Conservation (phyloP, 2,113 vertebrate species). For the Xiphophorus maculatus region DNA sequence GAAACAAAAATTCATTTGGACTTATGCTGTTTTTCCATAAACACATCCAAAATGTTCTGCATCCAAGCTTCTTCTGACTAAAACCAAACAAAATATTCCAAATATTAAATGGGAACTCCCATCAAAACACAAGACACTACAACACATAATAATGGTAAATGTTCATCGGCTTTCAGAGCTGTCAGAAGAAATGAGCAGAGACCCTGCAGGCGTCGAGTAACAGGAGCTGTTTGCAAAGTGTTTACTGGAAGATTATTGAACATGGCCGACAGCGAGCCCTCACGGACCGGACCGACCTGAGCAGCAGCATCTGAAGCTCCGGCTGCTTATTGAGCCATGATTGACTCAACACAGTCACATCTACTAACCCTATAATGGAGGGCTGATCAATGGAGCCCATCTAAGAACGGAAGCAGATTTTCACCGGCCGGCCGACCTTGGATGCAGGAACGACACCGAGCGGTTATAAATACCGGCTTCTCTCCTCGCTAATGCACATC, state of each 20-base stretch:
- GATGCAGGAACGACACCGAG: conserved; percentile 12
- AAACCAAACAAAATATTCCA: background rate
- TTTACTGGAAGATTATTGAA: conserved; percentile 72
- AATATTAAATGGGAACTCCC: background rate
- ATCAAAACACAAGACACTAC: background rate
- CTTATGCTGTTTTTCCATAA: background rate
- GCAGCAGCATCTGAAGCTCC: conserved; percentile 24
- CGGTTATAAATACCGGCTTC: conserved; percentile 59
- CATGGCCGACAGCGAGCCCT: background rate
- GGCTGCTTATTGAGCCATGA: conserved; percentile 42
- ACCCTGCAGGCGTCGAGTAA: conserved; percentile 39
- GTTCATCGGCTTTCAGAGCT: background rate
- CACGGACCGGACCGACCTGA: conserved; percentile 22
- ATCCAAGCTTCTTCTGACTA: no score
- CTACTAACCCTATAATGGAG: conserved; percentile 39
- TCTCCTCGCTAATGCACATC: conserved; percentile 59
- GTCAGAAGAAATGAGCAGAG: conserved; percentile 1
- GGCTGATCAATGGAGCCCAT: conserved; percentile 57
- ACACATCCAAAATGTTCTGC: no score
- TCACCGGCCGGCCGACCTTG: conserved; percentile 44
- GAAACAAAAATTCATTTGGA: no score
- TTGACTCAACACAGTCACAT: conserved; percentile 19
- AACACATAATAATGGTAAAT: background rate
- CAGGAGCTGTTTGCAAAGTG: conserved; percentile 43
- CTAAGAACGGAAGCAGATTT: conserved; percentile 56